A percentile compares a stretch with the other conserved stretches of the same genome.
phyloP scores from a whole-genome alignment of 2,797 vertebrate species.

The Megaceryle alcyon region DNA sequence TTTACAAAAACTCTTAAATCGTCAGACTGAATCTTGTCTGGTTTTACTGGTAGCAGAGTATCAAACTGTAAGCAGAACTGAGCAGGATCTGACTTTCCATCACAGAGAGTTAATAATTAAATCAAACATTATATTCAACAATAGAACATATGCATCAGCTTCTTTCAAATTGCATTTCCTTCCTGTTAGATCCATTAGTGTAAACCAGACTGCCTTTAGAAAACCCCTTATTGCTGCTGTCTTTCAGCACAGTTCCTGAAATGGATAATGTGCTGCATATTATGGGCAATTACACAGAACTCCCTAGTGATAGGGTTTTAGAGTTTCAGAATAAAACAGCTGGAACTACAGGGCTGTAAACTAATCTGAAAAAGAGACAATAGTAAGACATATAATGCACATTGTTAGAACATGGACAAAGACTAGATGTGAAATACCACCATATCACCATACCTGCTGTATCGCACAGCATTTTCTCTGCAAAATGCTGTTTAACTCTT shows the following conservation, averaged over 20 bases:
- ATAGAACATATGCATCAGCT: constrained; percentile 93
- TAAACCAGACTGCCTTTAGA: constrained; percentile 89
- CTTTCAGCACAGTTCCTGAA: constrained; percentile 87
- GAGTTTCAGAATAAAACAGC: constrained; percentile 86
- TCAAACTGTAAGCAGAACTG: constrained; percentile 74
- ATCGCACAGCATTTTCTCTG: neutral
- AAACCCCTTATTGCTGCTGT: constrained; percentile 89
- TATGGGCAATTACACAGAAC: constrained; percentile 91
- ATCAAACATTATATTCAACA: constrained; percentile 93
- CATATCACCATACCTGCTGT: neutral
- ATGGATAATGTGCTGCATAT: constrained; percentile 91
- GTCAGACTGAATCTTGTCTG: constrained; percentile 59
- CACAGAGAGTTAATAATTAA: constrained; percentile 93
- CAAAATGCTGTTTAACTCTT: constrained; percentile 34
- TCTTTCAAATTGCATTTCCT: constrained; percentile 97
- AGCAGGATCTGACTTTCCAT: constrained; percentile 85
- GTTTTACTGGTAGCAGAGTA: constrained; percentile 76
- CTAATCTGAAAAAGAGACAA: constrained; percentile 79
- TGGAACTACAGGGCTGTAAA: constrained; percentile 81
- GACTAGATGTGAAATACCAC: constrained; percentile 34
- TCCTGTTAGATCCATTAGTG: constrained; percentile 93
- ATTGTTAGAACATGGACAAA: constrained; percentile 61
- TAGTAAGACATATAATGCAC: constrained; percentile 59
- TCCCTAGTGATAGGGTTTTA: constrained; percentile 85
- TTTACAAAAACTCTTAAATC: constrained; percentile 56